phyloP scores from a whole-genome alignment of 1,140 invertebrate genomes.

The Scaptomyza pallida region DNA sequence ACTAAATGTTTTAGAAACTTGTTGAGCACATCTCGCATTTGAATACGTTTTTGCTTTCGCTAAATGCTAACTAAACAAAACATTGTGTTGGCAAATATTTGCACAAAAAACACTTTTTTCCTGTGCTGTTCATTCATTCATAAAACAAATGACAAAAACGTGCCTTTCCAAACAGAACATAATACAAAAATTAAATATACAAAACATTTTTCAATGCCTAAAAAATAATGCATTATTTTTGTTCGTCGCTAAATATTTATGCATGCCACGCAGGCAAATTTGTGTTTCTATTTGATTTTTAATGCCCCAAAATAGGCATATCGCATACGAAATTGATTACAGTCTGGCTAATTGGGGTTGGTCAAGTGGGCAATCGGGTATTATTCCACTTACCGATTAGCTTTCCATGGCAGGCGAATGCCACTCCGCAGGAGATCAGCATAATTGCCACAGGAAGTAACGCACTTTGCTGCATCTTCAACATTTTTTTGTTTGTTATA shows the following conservation, averaged over 20 bases:
- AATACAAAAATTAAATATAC: constrained; percentile 12
- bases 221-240: constrained; percentile 17
- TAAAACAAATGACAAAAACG: constrained; percentile 67
- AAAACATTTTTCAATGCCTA: constrained; percentile 12
- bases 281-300: constrained; percentile 2
- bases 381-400: constrained; percentile 72
- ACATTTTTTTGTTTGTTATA: constrained; percentile 37
- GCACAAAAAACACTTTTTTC: constrained; percentile 25
- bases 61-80: constrained; percentile 58
- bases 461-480: constrained; percentile 69
- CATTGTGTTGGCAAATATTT: constrained; percentile 57
- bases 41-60: constrained; percentile 20
- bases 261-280: constrained; percentile 37
- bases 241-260: constrained; percentile 28
- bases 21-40: constrained; percentile 49
- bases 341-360: constrained; percentile 9
- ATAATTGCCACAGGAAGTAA: constrained; percentile 59
- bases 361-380: neutral
- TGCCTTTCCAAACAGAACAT: constrained; percentile 32
- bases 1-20: constrained; percentile 36
- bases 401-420: constrained; percentile 78
- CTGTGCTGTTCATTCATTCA: constrained; percentile 61
- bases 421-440: constrained; percentile 64
- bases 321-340: constrained; percentile 49
- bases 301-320: constrained; percentile 41